Evolutionary conservation across 2,888 invertebrate species (phyloP).

Genomic region (Podabrus alpinus): DNA sequence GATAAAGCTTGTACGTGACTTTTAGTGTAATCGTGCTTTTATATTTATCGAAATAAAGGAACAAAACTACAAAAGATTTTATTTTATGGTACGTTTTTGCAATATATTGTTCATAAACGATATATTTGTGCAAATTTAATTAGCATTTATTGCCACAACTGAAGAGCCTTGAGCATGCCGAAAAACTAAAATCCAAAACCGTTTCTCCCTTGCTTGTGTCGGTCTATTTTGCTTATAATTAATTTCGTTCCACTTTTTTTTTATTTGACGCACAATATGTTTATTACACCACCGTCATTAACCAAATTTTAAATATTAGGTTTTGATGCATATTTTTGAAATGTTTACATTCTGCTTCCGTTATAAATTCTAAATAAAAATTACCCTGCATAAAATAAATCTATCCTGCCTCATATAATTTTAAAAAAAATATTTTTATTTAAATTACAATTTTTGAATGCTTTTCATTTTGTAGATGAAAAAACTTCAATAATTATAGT

Average conservation of each 20-base stretch:
- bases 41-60: neutral
- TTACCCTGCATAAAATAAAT: neutral
- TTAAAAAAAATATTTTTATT: neutral
- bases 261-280: neutral
- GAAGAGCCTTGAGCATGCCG: neutral
- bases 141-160: neutral
- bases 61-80: neutral
- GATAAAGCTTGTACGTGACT: neutral
- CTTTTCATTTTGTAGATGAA: neutral
- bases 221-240: too few relatives aligned
- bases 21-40: neutral
- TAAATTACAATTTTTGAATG: neutral
- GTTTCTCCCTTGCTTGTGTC: neutral
- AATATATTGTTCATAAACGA: neutral
- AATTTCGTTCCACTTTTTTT: neutral
- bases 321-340: neutral
- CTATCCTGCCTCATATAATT: neutral
- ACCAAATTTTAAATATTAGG: neutral
- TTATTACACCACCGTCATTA: neutral
- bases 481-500: neutral
- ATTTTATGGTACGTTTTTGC: neutral
- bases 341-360: neutral
- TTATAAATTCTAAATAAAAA: neutral
- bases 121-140: neutral
- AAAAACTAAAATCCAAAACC: too few relatives aligned